Evolutionary conservation across 2,888 invertebrate species (phyloP), one percentile per base, ranked within the genome.

Genomic region (Harpalus rubripes): DNA sequence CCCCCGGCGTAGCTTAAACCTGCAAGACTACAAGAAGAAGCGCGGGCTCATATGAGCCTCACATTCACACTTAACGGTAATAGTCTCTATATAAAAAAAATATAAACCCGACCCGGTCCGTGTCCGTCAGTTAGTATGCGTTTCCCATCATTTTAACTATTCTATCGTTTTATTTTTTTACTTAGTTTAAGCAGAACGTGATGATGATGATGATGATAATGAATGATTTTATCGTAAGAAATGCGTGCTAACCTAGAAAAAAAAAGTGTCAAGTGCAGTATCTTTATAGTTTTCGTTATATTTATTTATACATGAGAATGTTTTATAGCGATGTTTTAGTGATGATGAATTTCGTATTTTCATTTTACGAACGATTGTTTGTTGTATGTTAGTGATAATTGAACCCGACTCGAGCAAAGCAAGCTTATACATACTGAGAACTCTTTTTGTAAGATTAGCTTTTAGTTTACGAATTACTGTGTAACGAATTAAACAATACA

Each of bases 1-100:
- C 0, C 97, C 98, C 6, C 95, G 96, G 87, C 92, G 98, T 85
- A 97, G 97, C 0, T 92, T 98, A 68, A 98, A 98, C 90, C 92
- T 98, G 86, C 97, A 98, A 89, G 98, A 98, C 90, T 98, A 98
- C 91, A 98, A 98, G 92, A 97, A 97, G 91, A 96, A 97, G 89
- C 95, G 97, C 88, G 98, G 98, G 82, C 95, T 98, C 86, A 98
- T 98, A 91, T 84, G 84, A 84, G 61, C 63, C 63, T 7, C 96
- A 93, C 90, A 89, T 18, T 39, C 26, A 12, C 15, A 61, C 63
- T 12, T 26, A 58, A 82, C 82, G 82, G 82, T 82, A 82, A 82
- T 56, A 41, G 22, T n/a, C 58, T 76, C 74, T 74, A 74, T 74
- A 10, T 58, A 82, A 32, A 32, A 32, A 32, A 32, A 32, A 32